Evolutionary conservation across 2,888 invertebrate species (phyloP), one percentile per base, ranked within the genome.

Genomic region (Drosophila cyrtoloma): DNA sequence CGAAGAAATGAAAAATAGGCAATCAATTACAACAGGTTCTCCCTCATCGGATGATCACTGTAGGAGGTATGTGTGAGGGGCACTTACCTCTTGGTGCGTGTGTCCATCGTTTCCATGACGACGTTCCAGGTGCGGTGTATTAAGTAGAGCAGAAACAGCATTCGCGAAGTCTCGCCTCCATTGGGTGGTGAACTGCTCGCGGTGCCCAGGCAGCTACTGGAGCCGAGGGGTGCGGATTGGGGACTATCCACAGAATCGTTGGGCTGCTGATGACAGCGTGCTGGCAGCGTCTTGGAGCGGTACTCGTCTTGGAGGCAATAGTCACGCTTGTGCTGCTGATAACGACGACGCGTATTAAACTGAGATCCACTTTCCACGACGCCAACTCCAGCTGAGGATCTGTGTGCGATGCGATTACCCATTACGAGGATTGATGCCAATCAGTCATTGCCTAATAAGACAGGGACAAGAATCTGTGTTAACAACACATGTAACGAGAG

Each of bases 121-220:
- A 96, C 95, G 87, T 95, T 95, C 96, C 96, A 96, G 19, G 96
- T 96, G 77, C 96, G 95, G 85, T 96, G 95, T 84, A 96, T 95
- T 70, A 96, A 94, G 91, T 96, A 95, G 81, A 96, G 93, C 74
- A 96, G 94, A 90, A 96, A 96, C 62, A 96, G 94, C 5, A 95
- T 94, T 62, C 95, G 93, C 7, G 95, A 95, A 5, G 95, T 95
- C 91, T 95, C 95, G 0, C 92, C 93, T 61, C 79, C 86, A 42
- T 83, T 84, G 19, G 74, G 50, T 14, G 74, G 37, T n/a, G 64
- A 70, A 42, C 62, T 65, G 47, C 56, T 68, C 0, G 82, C 39
- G 47, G 26, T 16, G 28, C 80, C 90, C 52, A 91, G 56, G 19
- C 81, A 91, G 56, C 91, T 91, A 64, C 85, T 87, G 19, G 87